Conservation (phyloP, 2,113 vertebrate genomes). For the Tyto alba region DNA sequence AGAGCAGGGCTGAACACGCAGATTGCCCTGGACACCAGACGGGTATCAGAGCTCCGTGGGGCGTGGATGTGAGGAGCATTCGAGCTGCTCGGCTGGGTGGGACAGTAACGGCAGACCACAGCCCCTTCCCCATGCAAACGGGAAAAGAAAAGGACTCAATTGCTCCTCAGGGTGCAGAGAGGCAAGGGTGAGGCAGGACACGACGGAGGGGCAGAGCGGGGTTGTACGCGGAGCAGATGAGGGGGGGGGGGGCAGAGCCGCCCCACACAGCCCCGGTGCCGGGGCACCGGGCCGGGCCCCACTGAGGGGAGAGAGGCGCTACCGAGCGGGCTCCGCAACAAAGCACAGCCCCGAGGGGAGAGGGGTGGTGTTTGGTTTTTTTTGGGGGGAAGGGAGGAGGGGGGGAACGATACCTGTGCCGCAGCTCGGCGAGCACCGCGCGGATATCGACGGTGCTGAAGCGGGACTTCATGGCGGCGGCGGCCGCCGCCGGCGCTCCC, state of each 20-base stretch:
- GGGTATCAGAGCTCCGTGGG: background rate
- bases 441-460: slow-evolving; percentile 90
- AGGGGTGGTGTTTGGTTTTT: too few species aligned
- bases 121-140: fast-evolving
- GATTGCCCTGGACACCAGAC: background rate
- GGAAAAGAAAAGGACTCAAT: background rate
- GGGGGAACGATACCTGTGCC: background rate
- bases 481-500: background rate
- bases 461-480: slow-evolving; percentile 83
- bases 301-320: background rate
- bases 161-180: background rate
- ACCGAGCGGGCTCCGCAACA: fast-evolving
- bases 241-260: too few species aligned
- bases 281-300: too few species aligned
- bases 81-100: background rate
- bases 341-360: too few species aligned
- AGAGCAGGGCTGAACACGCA: background rate
- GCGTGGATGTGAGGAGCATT: fast-evolving
- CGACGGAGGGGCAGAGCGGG: background rate
- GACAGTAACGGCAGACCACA: fast-evolving
- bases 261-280: background rate
- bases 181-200: background rate
- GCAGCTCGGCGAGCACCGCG: slow-evolving; percentile 85
- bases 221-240: too few species aligned
- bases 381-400: too few species aligned